These are phyloP conservation scores for Catharus minimus DNA, from an alignment of 2,113 vertebrate species.

Conservation along the genomic window DNA sequence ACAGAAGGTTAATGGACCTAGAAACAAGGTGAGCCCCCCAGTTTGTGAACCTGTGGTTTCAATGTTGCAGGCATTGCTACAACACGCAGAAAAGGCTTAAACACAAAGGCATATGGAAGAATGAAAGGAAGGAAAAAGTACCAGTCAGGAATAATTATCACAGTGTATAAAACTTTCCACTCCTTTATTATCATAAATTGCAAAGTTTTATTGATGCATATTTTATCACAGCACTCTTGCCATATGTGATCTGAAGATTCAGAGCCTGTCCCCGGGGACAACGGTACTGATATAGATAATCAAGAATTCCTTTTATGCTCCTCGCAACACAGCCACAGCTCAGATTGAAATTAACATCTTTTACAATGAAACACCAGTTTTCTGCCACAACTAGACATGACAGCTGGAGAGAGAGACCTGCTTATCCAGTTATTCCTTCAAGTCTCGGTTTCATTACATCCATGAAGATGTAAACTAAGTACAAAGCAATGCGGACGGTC, in stretches of 20 bases:
- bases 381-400: constrained; percentile 70
- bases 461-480: constrained; percentile 55
- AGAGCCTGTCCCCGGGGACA: constrained; percentile 61
- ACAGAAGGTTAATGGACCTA: background rate
- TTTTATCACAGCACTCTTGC: constrained; percentile 79
- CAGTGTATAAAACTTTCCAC: constrained; percentile 59
- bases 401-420: constrained; percentile 69
- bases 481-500: background rate
- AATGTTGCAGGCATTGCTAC: background rate
- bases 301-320: constrained; percentile 78
- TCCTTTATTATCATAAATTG: constrained; percentile 74
- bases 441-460: constrained; percentile 24
- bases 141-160: constrained; percentile 65
- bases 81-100: background rate
- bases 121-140: constrained; percentile 6
- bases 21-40: background rate
- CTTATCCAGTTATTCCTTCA: constrained; percentile 69
- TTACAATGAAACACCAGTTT: constrained; percentile 78
- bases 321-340: constrained; percentile 59
- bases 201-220: constrained; percentile 75
- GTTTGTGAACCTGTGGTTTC: background rate
- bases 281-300: constrained; percentile 74
- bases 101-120: background rate
- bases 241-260: constrained; percentile 79
- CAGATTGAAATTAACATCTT: constrained; percentile 78